Percentiles rank a stretch among this genome's conserved stretches.
Conservation (phyloP, 2,113 vertebrate genomes). For the Terrapene triunguis region DNA sequence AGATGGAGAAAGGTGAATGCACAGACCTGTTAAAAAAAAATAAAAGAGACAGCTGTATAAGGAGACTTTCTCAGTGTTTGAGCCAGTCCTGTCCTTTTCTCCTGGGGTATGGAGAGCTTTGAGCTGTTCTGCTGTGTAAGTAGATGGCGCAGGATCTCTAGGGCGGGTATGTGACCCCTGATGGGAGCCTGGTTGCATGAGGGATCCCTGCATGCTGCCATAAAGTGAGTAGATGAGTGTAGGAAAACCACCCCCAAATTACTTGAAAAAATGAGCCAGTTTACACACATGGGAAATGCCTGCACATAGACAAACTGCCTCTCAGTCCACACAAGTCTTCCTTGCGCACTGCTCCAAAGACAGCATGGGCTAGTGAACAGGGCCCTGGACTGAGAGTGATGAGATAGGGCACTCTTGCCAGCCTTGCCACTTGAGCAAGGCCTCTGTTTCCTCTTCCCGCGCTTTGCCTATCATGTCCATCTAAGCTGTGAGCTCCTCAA, state of each 20-base stretch:
- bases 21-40: rapidly evolving
- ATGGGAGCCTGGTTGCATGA: neutral
- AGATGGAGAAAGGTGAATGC: neutral
- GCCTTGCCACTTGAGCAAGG: rapidly evolving
- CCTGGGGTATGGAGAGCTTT: neutral
- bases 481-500: neutral
- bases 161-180: neutral
- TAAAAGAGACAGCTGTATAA: neutral
- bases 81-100: neutral
- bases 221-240: neutral
- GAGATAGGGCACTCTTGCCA: neutral
- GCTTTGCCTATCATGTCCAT: neutral
- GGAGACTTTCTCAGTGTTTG: neutral
- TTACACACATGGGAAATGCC: neutral
- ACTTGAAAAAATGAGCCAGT: neutral
- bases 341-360: neutral
- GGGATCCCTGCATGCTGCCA: neutral
- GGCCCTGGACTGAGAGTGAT: neutral
- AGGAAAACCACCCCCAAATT: neutral
- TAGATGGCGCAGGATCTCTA: no score
- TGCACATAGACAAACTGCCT: neutral
- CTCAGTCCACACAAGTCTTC: neutral
- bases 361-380: neutral
- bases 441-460: neutral
- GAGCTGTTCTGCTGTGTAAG: no score